Evolutionary conservation across 2,888 invertebrate species (phyloP).

Genomic region (Lasius fuliginosus): DNA sequence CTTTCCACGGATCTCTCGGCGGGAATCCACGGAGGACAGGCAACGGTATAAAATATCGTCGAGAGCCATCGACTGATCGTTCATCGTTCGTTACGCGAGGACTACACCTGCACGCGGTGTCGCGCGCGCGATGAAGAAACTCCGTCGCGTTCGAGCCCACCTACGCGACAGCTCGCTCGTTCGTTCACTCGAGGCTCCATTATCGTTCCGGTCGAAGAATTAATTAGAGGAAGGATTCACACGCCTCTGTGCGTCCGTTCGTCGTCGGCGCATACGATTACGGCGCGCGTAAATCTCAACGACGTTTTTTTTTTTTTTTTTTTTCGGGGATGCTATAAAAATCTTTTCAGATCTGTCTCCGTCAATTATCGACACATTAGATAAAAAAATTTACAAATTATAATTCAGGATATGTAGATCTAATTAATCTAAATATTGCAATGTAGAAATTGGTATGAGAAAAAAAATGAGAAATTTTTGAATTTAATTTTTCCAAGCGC

Average conservation of each 20-base stretch:
- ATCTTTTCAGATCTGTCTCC: background rate
- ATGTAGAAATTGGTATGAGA: background rate
- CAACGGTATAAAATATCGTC: slow-evolving; percentile 76
- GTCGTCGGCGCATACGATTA: slow-evolving; percentile 29
- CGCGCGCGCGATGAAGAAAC: slow-evolving; percentile 72
- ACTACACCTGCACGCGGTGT: slow-evolving; percentile 73
- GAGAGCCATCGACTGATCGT: slow-evolving; percentile 70
- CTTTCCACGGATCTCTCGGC: slow-evolving; percentile 73
- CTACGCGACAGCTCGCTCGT: slow-evolving; percentile 74
- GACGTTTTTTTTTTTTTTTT: background rate
- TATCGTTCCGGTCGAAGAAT: slow-evolving; percentile 72
- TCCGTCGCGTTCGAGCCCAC: slow-evolving; percentile 71
- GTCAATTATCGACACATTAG: background rate
- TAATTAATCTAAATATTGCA: background rate
- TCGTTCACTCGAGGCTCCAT: slow-evolving; percentile 62
- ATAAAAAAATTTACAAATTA: background rate
- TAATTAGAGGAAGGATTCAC: slow-evolving; percentile 75
- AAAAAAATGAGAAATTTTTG: background rate
- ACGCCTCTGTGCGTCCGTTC: slow-evolving; percentile 61
- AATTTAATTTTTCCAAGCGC: background rate
- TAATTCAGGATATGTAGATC: background rate
- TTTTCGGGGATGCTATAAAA: background rate
- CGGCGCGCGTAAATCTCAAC: slow-evolving; percentile 8
- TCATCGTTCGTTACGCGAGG: slow-evolving; percentile 72
- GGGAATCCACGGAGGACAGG: slow-evolving; percentile 70